Evolutionary conservation across 2,888 invertebrate genomes (phyloP), one percentile per base, ranked within the genome.

Genomic region (Drosophila prolongata): DNA sequence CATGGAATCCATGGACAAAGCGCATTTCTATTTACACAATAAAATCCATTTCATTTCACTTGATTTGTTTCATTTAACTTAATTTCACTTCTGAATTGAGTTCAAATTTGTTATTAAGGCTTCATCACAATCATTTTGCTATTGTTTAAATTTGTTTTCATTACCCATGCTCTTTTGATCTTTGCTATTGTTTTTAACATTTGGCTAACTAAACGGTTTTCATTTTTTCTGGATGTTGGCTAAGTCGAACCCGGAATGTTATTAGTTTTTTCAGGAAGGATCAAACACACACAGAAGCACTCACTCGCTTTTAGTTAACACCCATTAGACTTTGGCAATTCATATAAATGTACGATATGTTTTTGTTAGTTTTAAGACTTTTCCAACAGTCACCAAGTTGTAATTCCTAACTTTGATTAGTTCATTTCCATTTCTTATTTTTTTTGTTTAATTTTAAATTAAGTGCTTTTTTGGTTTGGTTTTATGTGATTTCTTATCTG

Each of bases 341-440:
- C 57, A 66, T 80, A 91, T 90, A 88, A 90, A 87, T 90, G 89
- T 90, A 90, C 90, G 90, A 90, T 90, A 90, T 90, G 90, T 90
- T 91, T 91, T 86, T 89, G 90, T 91, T 88, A 84, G 83, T 86
- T 91, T 89, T 89, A 89, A 91, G 90, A 90, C 90, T 89, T 91
- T 74, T 84, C 81, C 72, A 76, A 89, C 84, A 88, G 86, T 86
- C 90, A 75, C 87, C 89, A 83, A 79, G 68, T 80, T 84, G 69
- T 72, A 76, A 68, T 73, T 79, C 30, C 89, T 82, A 77, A 64
- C 43, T 80, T 86, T 76, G 72, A 72, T 76, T 76, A 56, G 64
- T 40, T 59, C 34, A 46, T 24, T 35, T 49, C 27, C 14, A 8
- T 38, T 27, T 35, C 2, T 19, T 5, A 30, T n/a, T 30, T 40